These are phyloP conservation scores for Tachina lurida DNA, from an alignment of 2,888 invertebrate genomes.

Conservation along the genomic window DNA sequence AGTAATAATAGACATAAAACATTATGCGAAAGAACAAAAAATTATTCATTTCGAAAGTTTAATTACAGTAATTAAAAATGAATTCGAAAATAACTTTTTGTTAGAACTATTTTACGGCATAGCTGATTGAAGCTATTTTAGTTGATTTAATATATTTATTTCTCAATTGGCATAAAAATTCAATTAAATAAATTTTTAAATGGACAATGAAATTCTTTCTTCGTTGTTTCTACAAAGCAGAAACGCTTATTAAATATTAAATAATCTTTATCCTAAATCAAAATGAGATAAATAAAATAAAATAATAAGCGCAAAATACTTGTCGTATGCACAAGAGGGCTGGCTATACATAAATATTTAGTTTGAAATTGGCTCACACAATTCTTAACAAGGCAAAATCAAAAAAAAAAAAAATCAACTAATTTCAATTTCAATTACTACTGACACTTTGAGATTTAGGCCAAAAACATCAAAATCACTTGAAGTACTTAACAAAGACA, in stretches of 20 bases:
- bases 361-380: conserved; percentile 59
- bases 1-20: too few relatives aligned
- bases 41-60: too few relatives aligned
- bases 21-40: too few relatives aligned
- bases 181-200: conserved; percentile 7
- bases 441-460: conserved; percentile 71
- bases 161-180: conserved; percentile 5
- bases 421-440: conserved; percentile 69
- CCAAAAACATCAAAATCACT: conserved; percentile 68
- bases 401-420: conserved; percentile 37
- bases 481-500: conserved; percentile 44
- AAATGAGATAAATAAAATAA: conserved; percentile 19
- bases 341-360: conserved; percentile 1
- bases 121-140: too few relatives aligned
- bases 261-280: conserved; percentile 65
- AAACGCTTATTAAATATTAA: conserved; percentile 33
- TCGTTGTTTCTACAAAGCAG: conserved; percentile 2
- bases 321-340: conserved; percentile 24
- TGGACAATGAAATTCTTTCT: conserved; percentile 46
- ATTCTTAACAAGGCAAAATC: conserved; percentile 34
- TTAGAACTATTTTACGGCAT: too few relatives aligned
- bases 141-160: too few relatives aligned
- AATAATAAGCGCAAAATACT: conserved; percentile 40
- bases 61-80: too few relatives aligned
- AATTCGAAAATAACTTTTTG: too few relatives aligned